Base-by-base conservation (phyloP, 64 coral and sea anemone genomes). In the Montipora capricornis region DNA sequence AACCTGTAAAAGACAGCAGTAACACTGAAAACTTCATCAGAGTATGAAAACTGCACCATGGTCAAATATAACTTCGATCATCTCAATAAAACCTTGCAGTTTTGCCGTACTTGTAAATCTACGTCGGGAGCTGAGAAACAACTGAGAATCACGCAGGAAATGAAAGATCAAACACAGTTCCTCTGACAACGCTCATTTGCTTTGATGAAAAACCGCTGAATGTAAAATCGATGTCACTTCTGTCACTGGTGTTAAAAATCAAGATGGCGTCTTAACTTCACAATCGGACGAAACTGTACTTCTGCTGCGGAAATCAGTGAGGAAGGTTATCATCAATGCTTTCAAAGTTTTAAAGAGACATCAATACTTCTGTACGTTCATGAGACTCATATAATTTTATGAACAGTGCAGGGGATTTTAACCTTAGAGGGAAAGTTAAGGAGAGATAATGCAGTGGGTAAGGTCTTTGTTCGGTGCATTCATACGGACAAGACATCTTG, bases 381-480 rank as follows among this genome's bases (percentile, higher is more conserved):
- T 57, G 53, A 37, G 29, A 37, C 29, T 37, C 29, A 37, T 1
- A 37, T 37, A 37, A 37, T 37, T 37, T 37, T 37, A 37, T 37
- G 29, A 37, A 37, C 29, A 37, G 29, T 37, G 29, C 29, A 37
- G 29, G 29, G 29, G 29, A 37, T 37, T 37, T 37, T 37, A 37
- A 37, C 29, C 29, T 37, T 37, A 37, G 52, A 55, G 52, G 52
- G 52, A 55, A 5, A 55, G 29, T 37, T 37, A 37, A 37, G 29
- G 4, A 12, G 60, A 61, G 73, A 44, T 49, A 49, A 97, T 97
- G 96, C 83, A 95, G 49, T 97, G 92, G 96, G 79, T 70, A 73
- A 91, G 92, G 73, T 75, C 88, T 12, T 29, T 95, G 26, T 49
- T 95, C 5, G 81, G 60, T 20, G 71, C 82, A 1, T 95, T 97